phyloP scores from a whole-genome alignment of 2,888 invertebrate species.

The Caenorhabditis afra region DNA sequence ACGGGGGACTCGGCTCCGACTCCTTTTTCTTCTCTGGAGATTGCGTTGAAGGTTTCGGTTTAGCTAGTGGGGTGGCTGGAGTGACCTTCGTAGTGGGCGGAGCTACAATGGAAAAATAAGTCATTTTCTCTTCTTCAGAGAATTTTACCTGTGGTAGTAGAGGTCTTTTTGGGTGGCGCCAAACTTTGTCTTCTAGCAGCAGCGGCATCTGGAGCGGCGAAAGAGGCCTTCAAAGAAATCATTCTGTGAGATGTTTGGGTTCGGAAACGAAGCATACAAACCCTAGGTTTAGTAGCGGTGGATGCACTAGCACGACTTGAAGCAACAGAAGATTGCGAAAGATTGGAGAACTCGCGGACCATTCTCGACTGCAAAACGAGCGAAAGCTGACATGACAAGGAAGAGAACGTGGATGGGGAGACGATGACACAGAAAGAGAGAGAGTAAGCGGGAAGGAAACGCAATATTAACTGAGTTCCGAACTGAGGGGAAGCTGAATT shows the following conservation, averaged over 20 bases:
- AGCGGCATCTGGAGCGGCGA: slow-evolving; percentile 44
- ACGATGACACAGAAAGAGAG: neutral
- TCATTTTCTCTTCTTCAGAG: no score
- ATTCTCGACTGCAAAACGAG: slow-evolving; percentile 61
- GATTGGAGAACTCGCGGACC: slow-evolving; percentile 60
- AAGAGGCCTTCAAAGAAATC: slow-evolving; percentile 34
- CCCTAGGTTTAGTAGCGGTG: slow-evolving; percentile 52
- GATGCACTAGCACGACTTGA: slow-evolving; percentile 54
- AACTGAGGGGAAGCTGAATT: slow-evolving; percentile 13
- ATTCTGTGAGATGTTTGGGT: neutral
- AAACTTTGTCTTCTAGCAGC: slow-evolving; percentile 32
- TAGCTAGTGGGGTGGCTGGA: slow-evolving; percentile 10
- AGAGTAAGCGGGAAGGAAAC: slow-evolving; percentile 16
- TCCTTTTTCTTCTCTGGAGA: slow-evolving; percentile 8
- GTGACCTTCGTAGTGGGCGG: neutral
- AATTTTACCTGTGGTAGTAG: slow-evolving; percentile 11
- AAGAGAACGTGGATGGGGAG: neutral
- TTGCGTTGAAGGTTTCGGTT: slow-evolving; percentile 15
- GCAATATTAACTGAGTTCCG: neutral
- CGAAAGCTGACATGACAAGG: slow-evolving; percentile 12
- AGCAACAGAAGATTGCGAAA: slow-evolving; percentile 61
- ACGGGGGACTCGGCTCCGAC: slow-evolving; percentile 7
- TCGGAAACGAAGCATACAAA: slow-evolving; percentile 31
- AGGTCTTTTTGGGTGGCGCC: slow-evolving; percentile 47
- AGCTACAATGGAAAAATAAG: neutral